Conservation (phyloP, 2,888 invertebrate genomes). For the Ochropleura leucogaster region DNA sequence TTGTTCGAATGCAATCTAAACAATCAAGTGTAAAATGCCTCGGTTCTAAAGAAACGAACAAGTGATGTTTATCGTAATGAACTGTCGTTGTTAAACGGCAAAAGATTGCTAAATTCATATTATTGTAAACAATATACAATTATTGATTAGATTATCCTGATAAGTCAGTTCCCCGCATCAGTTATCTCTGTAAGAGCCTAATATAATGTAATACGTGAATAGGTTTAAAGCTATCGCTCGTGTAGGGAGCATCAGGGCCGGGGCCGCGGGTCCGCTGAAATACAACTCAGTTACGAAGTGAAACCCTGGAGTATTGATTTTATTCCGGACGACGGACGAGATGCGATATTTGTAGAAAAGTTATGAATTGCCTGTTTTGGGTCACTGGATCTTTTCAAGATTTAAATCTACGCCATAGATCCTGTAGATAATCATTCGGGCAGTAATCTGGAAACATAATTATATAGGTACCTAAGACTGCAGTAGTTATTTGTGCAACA, state of each 20-base stretch:
- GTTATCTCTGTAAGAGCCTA: constrained; percentile 10
- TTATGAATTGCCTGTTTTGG: constrained; percentile 6
- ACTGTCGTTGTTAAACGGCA: neutral
- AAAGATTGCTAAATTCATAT: neutral
- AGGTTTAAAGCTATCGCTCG: constrained; percentile 41
- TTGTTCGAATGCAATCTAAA: neutral
- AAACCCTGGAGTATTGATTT: constrained; percentile 76
- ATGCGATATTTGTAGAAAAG: neutral
- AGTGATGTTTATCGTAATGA: neutral
- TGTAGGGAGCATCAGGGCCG: constrained; percentile 1
- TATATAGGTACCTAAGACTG: too few species aligned
- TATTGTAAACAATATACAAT: too few species aligned
- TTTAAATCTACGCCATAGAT: neutral
- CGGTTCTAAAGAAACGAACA: neutral
- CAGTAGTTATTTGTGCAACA: too few species aligned
- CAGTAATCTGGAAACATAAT: too few species aligned
- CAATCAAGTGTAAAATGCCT: neutral
- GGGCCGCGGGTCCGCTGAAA: constrained; percentile 52
- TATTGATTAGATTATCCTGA: neutral
- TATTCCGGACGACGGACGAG: constrained; percentile 35
- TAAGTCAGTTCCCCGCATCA: constrained; percentile 3
- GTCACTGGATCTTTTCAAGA: neutral
- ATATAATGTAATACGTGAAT: constrained; percentile 53
- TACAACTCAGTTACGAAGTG: constrained; percentile 78
- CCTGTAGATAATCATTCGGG: too few species aligned